Base-by-base conservation (phyloP, 2,113 vertebrate species). In the Drymodes brunneopygia region DNA sequence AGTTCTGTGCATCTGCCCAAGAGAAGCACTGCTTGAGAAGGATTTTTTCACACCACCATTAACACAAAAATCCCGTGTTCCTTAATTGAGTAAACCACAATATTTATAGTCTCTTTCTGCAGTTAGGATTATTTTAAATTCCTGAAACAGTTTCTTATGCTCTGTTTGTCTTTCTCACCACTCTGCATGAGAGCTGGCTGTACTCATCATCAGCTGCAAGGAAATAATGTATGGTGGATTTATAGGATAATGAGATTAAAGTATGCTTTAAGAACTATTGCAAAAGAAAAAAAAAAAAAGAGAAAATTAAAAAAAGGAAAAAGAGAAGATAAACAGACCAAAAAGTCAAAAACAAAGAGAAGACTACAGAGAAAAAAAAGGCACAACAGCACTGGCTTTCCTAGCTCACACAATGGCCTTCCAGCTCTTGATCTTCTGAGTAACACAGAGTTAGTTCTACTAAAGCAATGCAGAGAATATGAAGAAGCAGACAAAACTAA, bases 221-320 rank as follows among this genome's bases (percentile, higher is more conserved):
- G n/a, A 73, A 84, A 64, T 73, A 70, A 69, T 23, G 5, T n/a
- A 60, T 20, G 11, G 78, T 67, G 31, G n/a, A 81, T 83, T 70
- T 81, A 12, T 65, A 75, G 58, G 50, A 75, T 50, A 94, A 70
- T 33, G 29, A 14, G 23, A 57, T 77, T 83, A 61, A 88, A 86
- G 9, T 16, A 61, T 21, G 12, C 15, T 47, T 61, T 44, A 31
- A 56, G 25, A 65, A 48, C 2, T 42, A 75, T 15, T 56, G 16
- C 18, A 70, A 7, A 2, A 28, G 7, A 3, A 9, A 23, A 22
- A 6, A 8, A 19, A 53, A 42, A 25, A 11, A 10, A 21, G 15
- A 4, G 1, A 12, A 7, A 11, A 24, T 6, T 6, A 9, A 31
- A 42, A 14, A 16, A 11, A 11, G 0, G 2, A 13, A 44, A 71